Base-by-base conservation (phyloP, 2,113 vertebrate genomes). In the Scytalopus superciliaris region DNA sequence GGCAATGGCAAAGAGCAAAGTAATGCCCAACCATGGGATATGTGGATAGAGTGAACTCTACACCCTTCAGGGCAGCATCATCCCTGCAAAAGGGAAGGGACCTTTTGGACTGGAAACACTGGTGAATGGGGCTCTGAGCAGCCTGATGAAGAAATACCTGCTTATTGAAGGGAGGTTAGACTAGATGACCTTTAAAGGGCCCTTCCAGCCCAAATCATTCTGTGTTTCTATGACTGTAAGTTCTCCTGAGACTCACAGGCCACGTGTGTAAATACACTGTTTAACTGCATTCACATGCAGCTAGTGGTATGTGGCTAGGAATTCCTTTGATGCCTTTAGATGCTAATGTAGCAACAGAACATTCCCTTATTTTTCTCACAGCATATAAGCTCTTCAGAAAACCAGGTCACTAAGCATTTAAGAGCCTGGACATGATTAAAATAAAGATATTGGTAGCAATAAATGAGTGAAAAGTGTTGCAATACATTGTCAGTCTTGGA, bases 1-100 rank as follows among this genome's bases (percentile, higher is more conserved):
- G 70, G 16, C 53, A 1, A 2, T 2, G 19, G 37, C 80, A 76
- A 33, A 56, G 42, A 37, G n/a, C 68, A 47, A 27, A 45, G 56
- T 16, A n/a, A 5, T 45, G 42, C 37, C 19, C 22, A 1, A 64
- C 23, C 0, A 0, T n/a, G 40, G 35, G 15, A 9, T 40, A 22
- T 15, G 31, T 49, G n/a, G 55, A 10, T 50, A 53, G 45, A 28
- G 59, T 7, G 19, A 85, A 19, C 67, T 40, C 72, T 80, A n/a
- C n/a, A 17, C 42, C 19, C 15, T 47, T 16, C 62, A 50, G 24
- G 31, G 15, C 23, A 44, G 31, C 23, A 4, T 39, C 84, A 40
- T 77, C 37, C 47, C 39, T 80, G 31, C 24, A 10, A 55, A 57
- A 75, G 19, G 28, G 55, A 67, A 53, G n/a, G n/a, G 44, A 18